Base-by-base conservation (phyloP, 2,113 vertebrate species). In the Pseudorectes ferrugineus region DNA sequence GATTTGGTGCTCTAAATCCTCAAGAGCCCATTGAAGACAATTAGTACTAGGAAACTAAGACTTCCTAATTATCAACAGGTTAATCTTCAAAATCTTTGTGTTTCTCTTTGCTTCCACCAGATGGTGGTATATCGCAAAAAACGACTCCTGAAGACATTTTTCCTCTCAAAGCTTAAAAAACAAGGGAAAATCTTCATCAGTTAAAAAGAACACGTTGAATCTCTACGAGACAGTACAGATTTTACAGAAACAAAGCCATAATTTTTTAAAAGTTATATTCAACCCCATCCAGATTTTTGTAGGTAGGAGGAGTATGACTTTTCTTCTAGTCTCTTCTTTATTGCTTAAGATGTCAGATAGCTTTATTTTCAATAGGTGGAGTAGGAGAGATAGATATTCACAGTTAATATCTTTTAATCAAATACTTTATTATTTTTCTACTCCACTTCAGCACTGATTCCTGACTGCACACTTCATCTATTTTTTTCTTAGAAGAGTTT, bases 101-200 rank as follows among this genome's bases (percentile, higher is more conserved):
- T 86, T 96, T 94, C 57, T 67, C 35, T 45, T 58, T 72, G 10
- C 1, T 66, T 85, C 96, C 97, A 97, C 95, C 90, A 97, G 97
- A 86, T 97, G 97, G 85, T 86, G 58, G 23, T 79, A 75, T 59
- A 79, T 29, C 45, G 79, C 76, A 82, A 96, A 89, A 88, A 54
- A 88, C 24, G 6, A 18, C 2, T 10, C 9, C 1, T 16, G 43
- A 52, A 49, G 6, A 11, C 5, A 0, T 33, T 43, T 75, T n/a
- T 52, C 15, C 3, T 35, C 7, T n/a, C 18, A 2, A 17, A 67
- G 7, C 16, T 23, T 35, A 31, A 58, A 62, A 54, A 33, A 2
- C 9, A 65, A 89, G 5, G 12, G 22, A 49, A 68, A 62, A 40
- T 43, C 14, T 62, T 70, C 9, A 49, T 77, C 48, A 31, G 1